Evolutionary conservation across 2,113 vertebrate species (phyloP).

Genomic region (Macquaria ambigua): DNA sequence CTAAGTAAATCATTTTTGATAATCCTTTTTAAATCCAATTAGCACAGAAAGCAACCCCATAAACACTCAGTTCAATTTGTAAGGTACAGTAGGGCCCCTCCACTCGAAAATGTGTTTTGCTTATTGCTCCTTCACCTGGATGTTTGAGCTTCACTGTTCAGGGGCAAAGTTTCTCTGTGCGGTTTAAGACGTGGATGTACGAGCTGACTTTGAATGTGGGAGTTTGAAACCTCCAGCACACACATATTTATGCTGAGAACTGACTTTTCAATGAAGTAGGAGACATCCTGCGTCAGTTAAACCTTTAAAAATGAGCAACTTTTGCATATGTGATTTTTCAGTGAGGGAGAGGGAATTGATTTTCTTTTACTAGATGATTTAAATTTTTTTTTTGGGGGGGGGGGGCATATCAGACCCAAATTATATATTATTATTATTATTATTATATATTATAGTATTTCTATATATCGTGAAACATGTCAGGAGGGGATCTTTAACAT

Average conservation of each 20-base stretch:
- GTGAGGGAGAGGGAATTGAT: no score
- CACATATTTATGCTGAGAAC: background rate
- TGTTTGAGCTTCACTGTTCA: background rate
- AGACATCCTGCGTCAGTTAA: background rate
- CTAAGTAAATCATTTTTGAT: background rate
- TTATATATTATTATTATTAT: no score
- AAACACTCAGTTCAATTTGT: background rate
- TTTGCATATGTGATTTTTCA: background rate
- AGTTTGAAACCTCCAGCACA: background rate
- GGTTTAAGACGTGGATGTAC: fast-evolving
- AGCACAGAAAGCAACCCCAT: background rate
- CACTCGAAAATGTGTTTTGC: background rate
- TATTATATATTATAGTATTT: no score
- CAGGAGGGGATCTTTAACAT: background rate
- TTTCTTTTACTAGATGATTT: background rate
- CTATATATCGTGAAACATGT: background rate
- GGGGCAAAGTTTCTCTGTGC: background rate
- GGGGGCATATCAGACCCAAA: background rate
- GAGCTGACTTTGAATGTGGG: background rate
- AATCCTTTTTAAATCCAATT: background rate
- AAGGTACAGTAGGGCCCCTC: background rate
- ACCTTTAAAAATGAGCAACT: background rate
- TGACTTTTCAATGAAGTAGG: background rate
- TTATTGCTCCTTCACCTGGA: background rate
- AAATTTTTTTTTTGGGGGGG: background rate